These are phyloP conservation scores for Sebastes minor DNA, from an alignment of 2,797 vertebrate species.

Conservation along the genomic window DNA sequence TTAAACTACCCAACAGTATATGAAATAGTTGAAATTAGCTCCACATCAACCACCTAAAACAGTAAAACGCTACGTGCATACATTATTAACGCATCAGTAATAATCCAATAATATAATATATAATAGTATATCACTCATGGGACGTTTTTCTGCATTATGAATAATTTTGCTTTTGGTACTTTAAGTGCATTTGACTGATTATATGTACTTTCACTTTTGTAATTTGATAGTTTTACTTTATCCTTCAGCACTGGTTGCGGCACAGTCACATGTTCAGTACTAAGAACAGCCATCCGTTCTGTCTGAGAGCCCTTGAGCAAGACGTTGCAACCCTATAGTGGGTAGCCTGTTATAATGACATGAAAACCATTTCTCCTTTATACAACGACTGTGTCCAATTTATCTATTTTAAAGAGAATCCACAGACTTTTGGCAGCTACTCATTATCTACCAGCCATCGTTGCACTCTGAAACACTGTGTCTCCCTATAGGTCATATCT, in stretches of 20 bases:
- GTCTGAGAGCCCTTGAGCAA: slow-evolving; percentile 1
- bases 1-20: background rate
- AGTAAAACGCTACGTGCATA: background rate
- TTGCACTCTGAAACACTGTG: slow-evolving; percentile 1
- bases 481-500: background rate
- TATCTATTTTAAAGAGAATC: slow-evolving; percentile 9
- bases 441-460: background rate
- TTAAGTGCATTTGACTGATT: background rate
- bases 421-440: slow-evolving; percentile 4
- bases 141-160: background rate
- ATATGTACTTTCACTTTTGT: background rate
- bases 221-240: background rate
- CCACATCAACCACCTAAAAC: background rate
- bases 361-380: background rate
- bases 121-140: background rate
- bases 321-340: background rate
- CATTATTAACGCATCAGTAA: background rate
- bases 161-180: background rate
- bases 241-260: background rate
- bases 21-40: background rate
- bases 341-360: background rate
- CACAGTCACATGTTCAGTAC: background rate
- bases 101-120: background rate
- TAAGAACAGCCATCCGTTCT: background rate
- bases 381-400: background rate